Conservation (phyloP, 2,113 vertebrate genomes). For the Guaruba guarouba region DNA sequence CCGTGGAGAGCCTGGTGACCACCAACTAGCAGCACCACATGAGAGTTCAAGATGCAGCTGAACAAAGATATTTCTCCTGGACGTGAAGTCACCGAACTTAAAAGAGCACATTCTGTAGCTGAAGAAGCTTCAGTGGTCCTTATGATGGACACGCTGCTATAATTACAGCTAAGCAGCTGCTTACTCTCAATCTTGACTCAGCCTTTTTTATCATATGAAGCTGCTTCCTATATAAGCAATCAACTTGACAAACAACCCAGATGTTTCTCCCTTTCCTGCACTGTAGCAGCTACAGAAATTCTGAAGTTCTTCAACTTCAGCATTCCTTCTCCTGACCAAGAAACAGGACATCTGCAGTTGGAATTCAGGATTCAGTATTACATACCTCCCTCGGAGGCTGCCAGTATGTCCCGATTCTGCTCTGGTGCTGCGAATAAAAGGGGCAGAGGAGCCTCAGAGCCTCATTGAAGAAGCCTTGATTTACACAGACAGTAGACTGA, state of each 20-base stretch:
- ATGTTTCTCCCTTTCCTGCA: not conserved
- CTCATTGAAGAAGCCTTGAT: not conserved
- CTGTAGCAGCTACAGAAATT: not conserved
- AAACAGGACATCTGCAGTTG: not conserved
- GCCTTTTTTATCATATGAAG: not conserved
- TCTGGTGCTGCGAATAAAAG: not conserved
- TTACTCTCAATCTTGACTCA: constrained; percentile 5
- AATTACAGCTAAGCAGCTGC: constrained; percentile 37
- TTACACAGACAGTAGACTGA: not conserved
- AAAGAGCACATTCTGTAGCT: not conserved
- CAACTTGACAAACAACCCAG: constrained; percentile 15
- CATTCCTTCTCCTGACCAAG: not conserved
- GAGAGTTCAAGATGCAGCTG: not conserved
- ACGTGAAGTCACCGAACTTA: not conserved
- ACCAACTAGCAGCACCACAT: not conserved
- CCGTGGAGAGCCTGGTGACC: not conserved
- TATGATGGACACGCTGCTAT: not conserved
- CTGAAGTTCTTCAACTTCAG: not conserved
- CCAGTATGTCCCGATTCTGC: not conserved
- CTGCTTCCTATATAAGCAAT: constrained; percentile 11
- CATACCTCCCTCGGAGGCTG: not conserved
- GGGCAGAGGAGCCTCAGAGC: not conserved
- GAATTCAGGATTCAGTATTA: not conserved
- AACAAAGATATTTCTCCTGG: not conserved
- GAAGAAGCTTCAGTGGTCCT: not conserved